Evolutionary conservation across 2,888 invertebrate genomes (phyloP), one percentile per base, ranked within the genome.

Genomic region (Crossocerus cetratus): DNA sequence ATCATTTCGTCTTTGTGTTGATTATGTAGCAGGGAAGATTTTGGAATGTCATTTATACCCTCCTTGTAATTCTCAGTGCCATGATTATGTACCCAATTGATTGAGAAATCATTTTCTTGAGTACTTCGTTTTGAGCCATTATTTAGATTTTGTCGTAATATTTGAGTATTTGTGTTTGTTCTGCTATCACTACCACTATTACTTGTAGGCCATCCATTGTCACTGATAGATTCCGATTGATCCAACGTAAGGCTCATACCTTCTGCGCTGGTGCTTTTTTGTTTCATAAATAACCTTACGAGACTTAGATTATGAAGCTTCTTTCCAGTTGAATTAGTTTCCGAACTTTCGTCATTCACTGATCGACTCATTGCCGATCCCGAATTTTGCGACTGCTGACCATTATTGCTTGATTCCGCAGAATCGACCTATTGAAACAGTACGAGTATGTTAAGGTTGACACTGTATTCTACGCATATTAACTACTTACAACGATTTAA

Each of bases 221-320:
- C 92, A 62, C 92, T 92, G 0, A 91, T 94, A 1, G 95, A 95
- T 60, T 88, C 89, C 55, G 96, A 93, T 79, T 96, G 95, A 88
- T 96, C 96, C 92, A 95, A 93, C 65, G 93, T 93, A 20, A 92
- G 90, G 69, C 93, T 93, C 83, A 94, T 94, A 69, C 94, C 94
- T 89, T 96, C 96, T 66, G 94, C 94, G 80, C 96, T 95, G 91
- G 93, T 94, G 88, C 96, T 96, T 89, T 96, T 96, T 88, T 97
- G 97, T 90, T 97, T 96, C 93, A 97, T 97, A 87, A 97, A 97
- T 78, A 97, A 92, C 90, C 96, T 96, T 55, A 97, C 96, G 86
- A 97, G 93, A 90, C 95, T 97, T 89, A 97, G 94, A 81, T 95
- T 94, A 86, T 94, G 94, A 76, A 95, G 93, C 82, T 94, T 90